These are phyloP conservation scores for Hormiphora californensis DNA, from an alignment of 37 sponge, comb jelly and placozoan genomes.

Conservation along the genomic window DNA sequence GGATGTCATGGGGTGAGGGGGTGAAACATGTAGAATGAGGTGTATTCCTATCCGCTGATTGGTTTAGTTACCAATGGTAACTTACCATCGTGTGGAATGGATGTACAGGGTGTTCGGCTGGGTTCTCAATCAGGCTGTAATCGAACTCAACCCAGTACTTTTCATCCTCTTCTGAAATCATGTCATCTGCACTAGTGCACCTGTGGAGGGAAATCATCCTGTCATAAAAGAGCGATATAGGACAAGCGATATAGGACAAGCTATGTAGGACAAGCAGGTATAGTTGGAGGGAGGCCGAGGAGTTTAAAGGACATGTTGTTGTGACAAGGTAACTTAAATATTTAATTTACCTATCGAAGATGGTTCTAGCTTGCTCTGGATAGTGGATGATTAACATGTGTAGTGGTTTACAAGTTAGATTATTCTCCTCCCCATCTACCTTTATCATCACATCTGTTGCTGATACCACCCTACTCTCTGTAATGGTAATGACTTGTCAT, in stretches of 20 bases:
- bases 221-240: background rate
- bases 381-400: slow-evolving; percentile 29
- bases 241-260: too few species aligned
- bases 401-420: background rate
- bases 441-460: too few species aligned
- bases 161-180: background rate
- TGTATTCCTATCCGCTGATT: background rate
- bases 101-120: background rate
- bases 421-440: background rate
- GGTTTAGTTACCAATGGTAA: too few species aligned
- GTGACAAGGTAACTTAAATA: background rate
- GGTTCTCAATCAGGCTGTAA: background rate
- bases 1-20: background rate
- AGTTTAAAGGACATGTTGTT: too few species aligned
- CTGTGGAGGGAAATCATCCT: background rate
- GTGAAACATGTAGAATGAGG: background rate
- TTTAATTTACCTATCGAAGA: slow-evolving; percentile 1
- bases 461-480: too few species aligned
- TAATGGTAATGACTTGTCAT: too few species aligned
- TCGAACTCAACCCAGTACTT: background rate
- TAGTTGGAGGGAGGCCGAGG: too few species aligned
- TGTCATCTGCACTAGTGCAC: background rate
- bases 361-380: background rate
- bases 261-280: too few species aligned
- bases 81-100: background rate